Conservation (phyloP, 2,888 invertebrate genomes). For the Slavum lentiscoides region DNA sequence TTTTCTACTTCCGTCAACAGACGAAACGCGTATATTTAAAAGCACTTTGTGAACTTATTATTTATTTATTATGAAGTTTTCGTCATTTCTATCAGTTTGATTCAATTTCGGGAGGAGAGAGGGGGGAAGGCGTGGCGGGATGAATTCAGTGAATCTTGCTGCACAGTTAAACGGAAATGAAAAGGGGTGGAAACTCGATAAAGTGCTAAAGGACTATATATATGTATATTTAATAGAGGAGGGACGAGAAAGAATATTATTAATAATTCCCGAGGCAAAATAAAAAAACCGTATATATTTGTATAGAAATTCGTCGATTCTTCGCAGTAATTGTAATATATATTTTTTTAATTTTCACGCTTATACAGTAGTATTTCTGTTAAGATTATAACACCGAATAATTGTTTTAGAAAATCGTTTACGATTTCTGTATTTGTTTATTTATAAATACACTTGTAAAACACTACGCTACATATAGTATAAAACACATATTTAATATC, state of each 20-base stretch:
- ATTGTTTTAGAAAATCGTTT: no score
- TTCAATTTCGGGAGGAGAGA: not conserved
- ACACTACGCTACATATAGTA: no score
- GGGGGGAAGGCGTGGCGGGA: not conserved
- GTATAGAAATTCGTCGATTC: not conserved
- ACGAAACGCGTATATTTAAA: not conserved
- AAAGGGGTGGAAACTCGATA: constrained; percentile 8
- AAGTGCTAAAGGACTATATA: not conserved
- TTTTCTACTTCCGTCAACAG: not conserved
- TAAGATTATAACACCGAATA: no score
- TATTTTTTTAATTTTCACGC: not conserved
- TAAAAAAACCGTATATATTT: not conserved
- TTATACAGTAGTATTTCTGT: no score
- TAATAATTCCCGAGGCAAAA: not conserved
- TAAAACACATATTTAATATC: no score
- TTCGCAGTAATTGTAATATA: not conserved
- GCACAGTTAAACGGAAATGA: constrained; percentile 2
- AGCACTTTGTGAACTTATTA: not conserved
- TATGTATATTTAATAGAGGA: not conserved
- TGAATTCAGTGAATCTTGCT: not conserved
- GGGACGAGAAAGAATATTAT: no score
- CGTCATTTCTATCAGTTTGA: not conserved
- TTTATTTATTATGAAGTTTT: constrained; percentile 16
- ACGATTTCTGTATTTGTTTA: no score
- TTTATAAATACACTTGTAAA: no score